Conservation (phyloP, 2,113 vertebrate genomes). For the Nothobranchius kuhntae region DNA sequence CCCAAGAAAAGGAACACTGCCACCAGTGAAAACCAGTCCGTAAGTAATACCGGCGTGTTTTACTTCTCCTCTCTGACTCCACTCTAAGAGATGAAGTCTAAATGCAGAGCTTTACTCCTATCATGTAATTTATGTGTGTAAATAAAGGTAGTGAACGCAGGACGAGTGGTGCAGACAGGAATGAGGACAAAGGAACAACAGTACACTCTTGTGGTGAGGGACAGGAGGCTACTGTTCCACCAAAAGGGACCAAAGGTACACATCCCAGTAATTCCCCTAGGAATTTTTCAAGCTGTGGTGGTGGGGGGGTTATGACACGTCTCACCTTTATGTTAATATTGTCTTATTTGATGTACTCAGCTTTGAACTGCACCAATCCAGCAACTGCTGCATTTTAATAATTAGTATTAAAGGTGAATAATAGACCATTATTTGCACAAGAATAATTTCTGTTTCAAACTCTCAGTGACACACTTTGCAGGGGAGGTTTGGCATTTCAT, state of each 20-base stretch:
- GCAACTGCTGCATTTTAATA: no score
- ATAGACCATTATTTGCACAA: no score
- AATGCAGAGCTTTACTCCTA: background rate
- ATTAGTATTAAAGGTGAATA: no score
- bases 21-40: slow-evolving; percentile 40
- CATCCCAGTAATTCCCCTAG: background rate
- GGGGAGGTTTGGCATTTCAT: no score
- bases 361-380: no score
- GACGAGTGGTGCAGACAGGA: slow-evolving; percentile 12
- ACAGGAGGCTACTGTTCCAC: slow-evolving; percentile 27
- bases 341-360: no score
- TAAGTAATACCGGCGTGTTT: slow-evolving; percentile 18
- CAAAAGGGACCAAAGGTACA: slow-evolving; percentile 26
- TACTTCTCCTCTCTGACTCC: slow-evolving; percentile 9
- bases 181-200: slow-evolving; percentile 48
- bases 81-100: background rate
- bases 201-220: slow-evolving; percentile 71
- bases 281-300: no score
- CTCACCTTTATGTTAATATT: no score
- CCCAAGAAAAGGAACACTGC: slow-evolving; percentile 17
- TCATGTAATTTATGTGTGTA: background rate
- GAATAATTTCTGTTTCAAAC: no score
- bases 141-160: background rate
- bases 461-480: no score
- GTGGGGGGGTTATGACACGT: no score